Conservation (phyloP, 2,888 invertebrate genomes). For the Eudemis profundana region DNA sequence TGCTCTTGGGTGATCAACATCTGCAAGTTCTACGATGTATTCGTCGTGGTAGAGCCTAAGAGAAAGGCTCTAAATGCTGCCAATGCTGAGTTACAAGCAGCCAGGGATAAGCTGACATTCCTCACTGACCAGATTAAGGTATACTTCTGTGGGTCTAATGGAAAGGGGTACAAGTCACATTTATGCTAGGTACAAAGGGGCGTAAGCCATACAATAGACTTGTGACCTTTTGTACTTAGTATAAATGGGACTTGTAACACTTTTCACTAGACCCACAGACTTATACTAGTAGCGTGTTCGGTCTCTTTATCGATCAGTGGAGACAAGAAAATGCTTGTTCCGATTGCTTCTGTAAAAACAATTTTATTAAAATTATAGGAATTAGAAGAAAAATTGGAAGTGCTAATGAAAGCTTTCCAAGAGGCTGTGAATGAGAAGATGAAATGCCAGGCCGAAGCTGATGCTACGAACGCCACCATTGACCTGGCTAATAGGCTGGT, state of each 20-base stretch:
- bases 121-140: constrained; percentile 90
- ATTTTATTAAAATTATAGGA: constrained; percentile 67
- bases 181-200: too few relatives aligned
- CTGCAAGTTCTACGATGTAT: constrained; percentile 94
- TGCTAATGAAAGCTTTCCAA: constrained; percentile 93
- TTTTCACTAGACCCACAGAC: too few relatives aligned
- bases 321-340: too few relatives aligned
- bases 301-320: too few relatives aligned
- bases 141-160: too few relatives aligned
- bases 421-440: constrained; percentile 94
- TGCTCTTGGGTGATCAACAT: constrained; percentile 98
- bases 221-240: too few relatives aligned
- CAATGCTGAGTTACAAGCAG: constrained; percentile 92
- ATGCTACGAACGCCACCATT: constrained; percentile 94
- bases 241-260: too few relatives aligned
- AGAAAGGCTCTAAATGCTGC: constrained; percentile 93
- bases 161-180: too few relatives aligned
- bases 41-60: constrained; percentile 96
- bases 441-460: constrained; percentile 96
- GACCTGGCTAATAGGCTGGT: constrained; percentile 96
- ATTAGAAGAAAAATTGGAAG: constrained; percentile 91
- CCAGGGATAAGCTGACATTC: constrained; percentile 91
- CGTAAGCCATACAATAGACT: too few relatives aligned
- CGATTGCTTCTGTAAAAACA: too few relatives aligned
- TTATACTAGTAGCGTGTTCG: too few relatives aligned